Conservation (phyloP, 2,888 invertebrate genomes). For the Sphaerophoria rueppellii region DNA sequence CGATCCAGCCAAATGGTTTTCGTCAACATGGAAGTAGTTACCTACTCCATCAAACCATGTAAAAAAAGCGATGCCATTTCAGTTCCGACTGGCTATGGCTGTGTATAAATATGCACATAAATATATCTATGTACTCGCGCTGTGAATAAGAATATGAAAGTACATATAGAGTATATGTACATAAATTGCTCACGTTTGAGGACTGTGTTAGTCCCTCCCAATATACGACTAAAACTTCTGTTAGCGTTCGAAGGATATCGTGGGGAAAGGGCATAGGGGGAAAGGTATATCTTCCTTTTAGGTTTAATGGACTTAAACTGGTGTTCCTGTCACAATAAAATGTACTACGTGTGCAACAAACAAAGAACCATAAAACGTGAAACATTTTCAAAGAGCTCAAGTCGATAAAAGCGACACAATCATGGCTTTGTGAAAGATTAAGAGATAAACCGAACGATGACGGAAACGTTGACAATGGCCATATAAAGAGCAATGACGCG, state of each 20-base stretch:
- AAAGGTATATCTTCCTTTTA: constrained; percentile 34
- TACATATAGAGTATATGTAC: background rate
- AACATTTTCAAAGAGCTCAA: constrained; percentile 49
- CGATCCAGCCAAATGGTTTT: constrained; percentile 29
- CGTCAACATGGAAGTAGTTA: constrained; percentile 5
- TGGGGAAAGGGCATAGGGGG: background rate
- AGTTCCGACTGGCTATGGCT: background rate
- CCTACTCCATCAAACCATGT: background rate
- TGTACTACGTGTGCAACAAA: constrained; percentile 70
- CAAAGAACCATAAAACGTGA: constrained; percentile 64
- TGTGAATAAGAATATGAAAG: constrained; percentile 61
- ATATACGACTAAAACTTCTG: too few species aligned
- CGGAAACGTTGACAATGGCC: constrained; percentile 40
- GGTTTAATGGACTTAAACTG: constrained; percentile 71
- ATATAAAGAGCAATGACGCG: constrained; percentile 36
- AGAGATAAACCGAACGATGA: constrained; percentile 61
- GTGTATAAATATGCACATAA: background rate
- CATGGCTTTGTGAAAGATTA: constrained; percentile 56
- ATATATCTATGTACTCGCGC: too few species aligned
- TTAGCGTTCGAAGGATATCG: background rate
- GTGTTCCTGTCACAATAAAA: constrained; percentile 71
- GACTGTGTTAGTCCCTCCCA: constrained; percentile 16
- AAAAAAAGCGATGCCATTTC: constrained; percentile 9
- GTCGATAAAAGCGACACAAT: constrained; percentile 53
- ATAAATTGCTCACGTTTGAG: constrained; percentile 68